phyloP scores from a whole-genome alignment of 2,888 invertebrate species.

The Andrena camellia region DNA sequence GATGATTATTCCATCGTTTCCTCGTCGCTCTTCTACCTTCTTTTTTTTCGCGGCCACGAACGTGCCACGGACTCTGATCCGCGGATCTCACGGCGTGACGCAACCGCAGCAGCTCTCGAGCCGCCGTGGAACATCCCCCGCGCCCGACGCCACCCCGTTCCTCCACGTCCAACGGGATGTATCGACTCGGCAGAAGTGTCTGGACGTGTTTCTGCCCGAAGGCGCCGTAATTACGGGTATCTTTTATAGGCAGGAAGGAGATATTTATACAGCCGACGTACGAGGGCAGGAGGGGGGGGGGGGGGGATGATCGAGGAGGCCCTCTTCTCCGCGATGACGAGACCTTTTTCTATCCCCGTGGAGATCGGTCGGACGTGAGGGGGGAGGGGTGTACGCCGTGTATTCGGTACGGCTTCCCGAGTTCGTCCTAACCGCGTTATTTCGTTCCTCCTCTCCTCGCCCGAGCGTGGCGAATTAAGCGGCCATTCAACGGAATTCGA shows the following conservation, averaged over 20 bases:
- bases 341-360: constrained; percentile 73
- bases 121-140: constrained; percentile 50
- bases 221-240: constrained; percentile 83
- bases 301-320: constrained; percentile 81
- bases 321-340: constrained; percentile 78
- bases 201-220: constrained; percentile 77
- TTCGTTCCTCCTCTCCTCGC: constrained; percentile 10
- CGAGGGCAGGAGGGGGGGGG: constrained; percentile 10
- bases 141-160: constrained; percentile 19
- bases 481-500: constrained; percentile 69
- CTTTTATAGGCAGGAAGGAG: constrained; percentile 82
- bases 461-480: constrained; percentile 64
- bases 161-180: constrained; percentile 28
- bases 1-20: constrained; percentile 57
- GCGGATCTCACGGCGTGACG: constrained; percentile 68
- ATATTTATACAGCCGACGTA: constrained; percentile 84
- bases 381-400: constrained; percentile 36
- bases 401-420: constrained; percentile 26
- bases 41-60: constrained; percentile 35
- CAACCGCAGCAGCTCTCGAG: constrained; percentile 57
- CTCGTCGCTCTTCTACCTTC: constrained; percentile 10
- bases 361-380: constrained; percentile 26
- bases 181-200: constrained; percentile 65
- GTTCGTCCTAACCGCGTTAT: constrained; percentile 41
- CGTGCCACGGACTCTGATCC: constrained; percentile 68